Conservation (phyloP, 2,888 invertebrate species). For the Tolmerus cingulatus region DNA sequence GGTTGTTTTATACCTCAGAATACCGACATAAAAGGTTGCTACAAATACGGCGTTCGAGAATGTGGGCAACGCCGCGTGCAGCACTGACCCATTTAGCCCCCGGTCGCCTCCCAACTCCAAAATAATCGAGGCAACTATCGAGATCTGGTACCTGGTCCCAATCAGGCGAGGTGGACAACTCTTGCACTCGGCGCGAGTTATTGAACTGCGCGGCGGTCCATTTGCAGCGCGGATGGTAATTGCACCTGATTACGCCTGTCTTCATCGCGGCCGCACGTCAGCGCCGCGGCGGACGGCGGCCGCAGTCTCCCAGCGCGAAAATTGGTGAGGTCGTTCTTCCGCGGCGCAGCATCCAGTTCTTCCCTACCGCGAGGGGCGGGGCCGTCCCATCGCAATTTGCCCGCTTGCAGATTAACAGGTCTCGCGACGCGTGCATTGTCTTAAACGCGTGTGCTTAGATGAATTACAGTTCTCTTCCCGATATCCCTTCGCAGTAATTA, state of each 20-base stretch:
- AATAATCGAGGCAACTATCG: neutral
- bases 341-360: neutral
- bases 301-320: neutral
- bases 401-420: neutral
- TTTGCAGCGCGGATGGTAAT: neutral
- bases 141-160: neutral
- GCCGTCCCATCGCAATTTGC: neutral
- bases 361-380: neutral
- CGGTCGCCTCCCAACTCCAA: neutral
- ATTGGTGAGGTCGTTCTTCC: constrained; percentile 16
- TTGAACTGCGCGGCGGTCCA: neutral
- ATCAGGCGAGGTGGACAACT: neutral
- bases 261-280: neutral
- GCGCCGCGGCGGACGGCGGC: neutral
- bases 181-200: neutral
- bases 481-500: constrained; percentile 9
- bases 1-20: too few relatives aligned
- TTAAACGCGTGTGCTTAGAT: neutral
- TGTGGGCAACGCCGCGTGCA: neutral
- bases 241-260: constrained; percentile 7
- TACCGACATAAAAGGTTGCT: neutral
- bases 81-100: neutral
- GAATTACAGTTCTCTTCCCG: constrained; percentile 13
- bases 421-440: constrained; percentile 2
- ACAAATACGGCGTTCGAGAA: neutral